Conservation (phyloP, 1,140 invertebrate genomes). For the Venustaconcha ellipsiformis region DNA sequence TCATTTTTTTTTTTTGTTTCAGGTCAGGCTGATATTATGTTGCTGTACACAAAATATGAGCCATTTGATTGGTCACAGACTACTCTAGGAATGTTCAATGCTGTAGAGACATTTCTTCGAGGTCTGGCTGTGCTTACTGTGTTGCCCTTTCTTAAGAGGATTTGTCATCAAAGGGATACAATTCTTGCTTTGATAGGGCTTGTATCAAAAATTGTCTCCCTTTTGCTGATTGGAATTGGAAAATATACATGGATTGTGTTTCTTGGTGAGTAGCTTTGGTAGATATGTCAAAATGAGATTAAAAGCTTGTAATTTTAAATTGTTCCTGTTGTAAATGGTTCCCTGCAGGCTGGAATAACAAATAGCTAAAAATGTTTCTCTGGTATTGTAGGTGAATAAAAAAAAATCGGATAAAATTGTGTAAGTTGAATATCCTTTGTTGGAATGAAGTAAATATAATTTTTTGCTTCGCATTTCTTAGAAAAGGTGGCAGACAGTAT, state of each 20-base stretch:
- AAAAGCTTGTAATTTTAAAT: constrained; percentile 4
- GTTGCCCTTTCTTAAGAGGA: constrained; percentile 55
- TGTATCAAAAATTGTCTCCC: constrained; percentile 61
- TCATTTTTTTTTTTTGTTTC: constrained; percentile 28
- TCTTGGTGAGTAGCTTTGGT: constrained; percentile 54
- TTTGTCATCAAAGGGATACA: constrained; percentile 55
- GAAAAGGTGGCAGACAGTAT: no score
- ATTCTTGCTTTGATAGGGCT: constrained; percentile 64
- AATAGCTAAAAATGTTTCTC: constrained; percentile 1
- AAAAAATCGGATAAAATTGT: not conserved
- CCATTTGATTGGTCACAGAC: constrained; percentile 66
- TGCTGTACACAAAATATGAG: constrained; percentile 40
- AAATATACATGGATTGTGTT: constrained; percentile 61
- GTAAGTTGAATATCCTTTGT: not conserved
- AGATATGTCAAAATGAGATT: not conserved
- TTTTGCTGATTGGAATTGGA: constrained; percentile 64
- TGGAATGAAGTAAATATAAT: no score
- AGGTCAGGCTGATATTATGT: constrained; percentile 66
- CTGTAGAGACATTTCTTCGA: constrained; percentile 64
- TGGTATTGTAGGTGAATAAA: not conserved
- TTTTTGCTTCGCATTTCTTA: no score
- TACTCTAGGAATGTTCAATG: constrained; percentile 68
- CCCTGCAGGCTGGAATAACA: constrained; percentile 3
- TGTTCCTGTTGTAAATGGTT: not conserved
- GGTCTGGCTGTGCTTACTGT: constrained; percentile 63